Evolutionary conservation across 2,888 invertebrate genomes (phyloP).

Genomic region (Melieria omissa): DNA sequence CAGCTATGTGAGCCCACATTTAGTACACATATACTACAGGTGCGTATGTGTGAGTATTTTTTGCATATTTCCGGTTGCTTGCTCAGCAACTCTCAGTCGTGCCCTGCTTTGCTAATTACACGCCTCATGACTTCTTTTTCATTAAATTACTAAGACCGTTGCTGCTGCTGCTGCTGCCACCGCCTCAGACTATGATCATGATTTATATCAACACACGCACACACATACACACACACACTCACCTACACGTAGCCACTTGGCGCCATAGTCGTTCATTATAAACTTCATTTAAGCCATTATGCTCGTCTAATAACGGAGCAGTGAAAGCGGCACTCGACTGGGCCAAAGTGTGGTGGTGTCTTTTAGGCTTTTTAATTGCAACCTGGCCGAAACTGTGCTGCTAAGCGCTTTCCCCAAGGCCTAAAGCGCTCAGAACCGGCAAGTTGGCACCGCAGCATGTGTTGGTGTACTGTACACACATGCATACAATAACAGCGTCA

Average conservation of each 20-base stretch:
- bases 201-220: constrained; percentile 7
- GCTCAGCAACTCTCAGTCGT: neutral
- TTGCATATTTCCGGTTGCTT: constrained; percentile 8
- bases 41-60: constrained; percentile 5
- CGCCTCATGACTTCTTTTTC: constrained; percentile 7
- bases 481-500: neutral
- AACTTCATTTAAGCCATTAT: constrained; percentile 38
- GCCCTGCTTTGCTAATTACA: constrained; percentile 14
- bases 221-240: neutral
- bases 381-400: constrained; percentile 16
- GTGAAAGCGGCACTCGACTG: neutral
- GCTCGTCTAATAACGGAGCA: constrained; percentile 26
- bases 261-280: constrained; percentile 32
- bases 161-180: constrained; percentile 11
- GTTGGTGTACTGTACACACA: neutral
- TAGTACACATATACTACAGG: too few species aligned
- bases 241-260: neutral
- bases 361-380: constrained; percentile 27
- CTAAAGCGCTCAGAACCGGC: constrained; percentile 3
- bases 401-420: constrained; percentile 31
- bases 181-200: constrained; percentile 2
- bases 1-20: too few species aligned
- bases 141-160: neutral
- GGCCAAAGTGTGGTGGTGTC: neutral
- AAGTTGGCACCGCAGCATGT: too few species aligned